Evolutionary conservation across 2,113 vertebrate species (phyloP).

Genomic region (Conger conger): DNA sequence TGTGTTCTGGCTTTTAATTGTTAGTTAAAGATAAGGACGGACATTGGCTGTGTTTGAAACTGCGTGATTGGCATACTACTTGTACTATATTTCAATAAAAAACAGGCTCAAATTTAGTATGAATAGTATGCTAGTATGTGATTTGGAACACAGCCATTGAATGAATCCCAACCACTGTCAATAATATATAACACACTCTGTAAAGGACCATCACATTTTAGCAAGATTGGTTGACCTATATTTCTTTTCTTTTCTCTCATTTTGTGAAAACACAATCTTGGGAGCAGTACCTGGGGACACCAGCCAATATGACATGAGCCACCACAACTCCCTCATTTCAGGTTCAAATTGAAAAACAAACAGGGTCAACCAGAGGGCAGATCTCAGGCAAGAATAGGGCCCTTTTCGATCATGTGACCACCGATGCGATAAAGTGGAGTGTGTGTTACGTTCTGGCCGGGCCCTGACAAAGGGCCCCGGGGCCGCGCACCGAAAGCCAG

Average conservation of each 20-base stretch:
- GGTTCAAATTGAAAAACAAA: slow-evolving; percentile 58
- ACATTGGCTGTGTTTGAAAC: no score
- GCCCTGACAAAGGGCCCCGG: slow-evolving; percentile 5
- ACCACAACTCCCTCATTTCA: slow-evolving; percentile 47
- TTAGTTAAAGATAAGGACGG: no score
- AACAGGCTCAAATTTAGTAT: no score
- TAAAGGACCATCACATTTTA: background rate
- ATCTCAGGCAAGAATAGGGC: slow-evolving; percentile 36
- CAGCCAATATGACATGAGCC: slow-evolving; percentile 46
- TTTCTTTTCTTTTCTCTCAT: slow-evolving; percentile 33
- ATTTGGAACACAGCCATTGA: no score
- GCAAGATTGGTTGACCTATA: background rate
- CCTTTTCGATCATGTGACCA: slow-evolving; percentile 39
- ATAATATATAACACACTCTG: background rate
- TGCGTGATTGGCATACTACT: no score
- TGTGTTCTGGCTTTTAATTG: no score
- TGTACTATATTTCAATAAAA: no score
- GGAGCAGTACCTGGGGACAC: slow-evolving; percentile 43
- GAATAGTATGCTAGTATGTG: no score
- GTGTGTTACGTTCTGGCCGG: slow-evolving; percentile 20
- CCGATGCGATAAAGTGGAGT: slow-evolving; percentile 41
- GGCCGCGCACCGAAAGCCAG: background rate
- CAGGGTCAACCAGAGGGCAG: slow-evolving; percentile 58
- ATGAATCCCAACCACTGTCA: no score
- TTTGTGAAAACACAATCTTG: background rate